Evolutionary conservation across 2,113 vertebrate genomes (phyloP).

Genomic region (Petroica traversi): DNA sequence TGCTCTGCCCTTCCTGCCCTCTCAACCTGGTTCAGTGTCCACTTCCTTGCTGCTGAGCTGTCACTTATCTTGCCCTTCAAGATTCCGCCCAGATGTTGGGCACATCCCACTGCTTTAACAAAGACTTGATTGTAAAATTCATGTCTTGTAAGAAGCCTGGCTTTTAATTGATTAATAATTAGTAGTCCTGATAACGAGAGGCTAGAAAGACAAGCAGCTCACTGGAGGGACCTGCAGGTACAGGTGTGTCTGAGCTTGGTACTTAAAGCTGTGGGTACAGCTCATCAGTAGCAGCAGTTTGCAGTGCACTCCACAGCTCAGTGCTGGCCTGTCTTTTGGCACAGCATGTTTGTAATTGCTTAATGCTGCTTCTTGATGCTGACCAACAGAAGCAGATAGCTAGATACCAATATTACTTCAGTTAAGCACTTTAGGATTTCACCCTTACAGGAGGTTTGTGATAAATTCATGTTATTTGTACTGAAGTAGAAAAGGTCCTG

Average conservation of each 20-base stretch:
- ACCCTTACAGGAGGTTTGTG: not conserved
- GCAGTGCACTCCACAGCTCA: not conserved
- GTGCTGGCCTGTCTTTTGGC: not conserved
- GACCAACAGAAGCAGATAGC: not conserved
- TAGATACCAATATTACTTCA: not conserved
- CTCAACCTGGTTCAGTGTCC: not conserved
- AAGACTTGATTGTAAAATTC: not conserved
- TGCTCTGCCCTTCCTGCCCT: not conserved
- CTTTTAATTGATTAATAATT: not conserved
- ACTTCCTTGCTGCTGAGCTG: not conserved
- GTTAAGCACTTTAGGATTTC: not conserved
- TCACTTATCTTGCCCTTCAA: not conserved
- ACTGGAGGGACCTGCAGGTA: not conserved
- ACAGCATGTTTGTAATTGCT: not conserved
- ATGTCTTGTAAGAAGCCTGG: not conserved
- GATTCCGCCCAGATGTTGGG: not conserved
- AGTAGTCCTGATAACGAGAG: not conserved
- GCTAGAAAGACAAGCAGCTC: not conserved
- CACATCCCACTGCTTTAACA: not conserved
- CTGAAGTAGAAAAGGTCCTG: not conserved
- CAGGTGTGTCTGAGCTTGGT: not conserved
- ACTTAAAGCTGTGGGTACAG: fast-evolving
- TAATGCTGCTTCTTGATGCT: not conserved
- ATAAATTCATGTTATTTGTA: not conserved
- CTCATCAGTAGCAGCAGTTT: not conserved